Base-by-base conservation (phyloP, 2,113 vertebrate genomes). In the Pseudorasbora parva region DNA sequence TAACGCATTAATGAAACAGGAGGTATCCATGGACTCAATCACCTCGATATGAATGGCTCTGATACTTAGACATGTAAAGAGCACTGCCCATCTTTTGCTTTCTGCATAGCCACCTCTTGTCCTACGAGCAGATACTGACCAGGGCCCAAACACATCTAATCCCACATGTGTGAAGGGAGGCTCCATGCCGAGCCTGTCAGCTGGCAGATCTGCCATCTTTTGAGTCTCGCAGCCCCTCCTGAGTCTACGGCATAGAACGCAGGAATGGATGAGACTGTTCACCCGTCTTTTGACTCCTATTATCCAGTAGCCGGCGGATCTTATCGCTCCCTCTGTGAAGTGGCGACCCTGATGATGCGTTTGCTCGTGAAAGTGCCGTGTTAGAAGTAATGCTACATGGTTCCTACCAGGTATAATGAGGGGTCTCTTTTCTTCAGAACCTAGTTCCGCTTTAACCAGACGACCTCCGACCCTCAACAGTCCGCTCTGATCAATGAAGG, bases 341-440 rank as follows among this genome's bases (percentile, higher is more conserved):
- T 57, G 21, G 8, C 0, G 56, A n/a, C 21, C 56, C 21, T 57
- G 21, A n/a, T n/a, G 54, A n/a, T 57, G 54, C 2, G 8, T n/a
- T 57, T n/a, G 54, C 54, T 57, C 54, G 9, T 57, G 54, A 56
- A 56, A n/a, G 17, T n/a, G 54, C 9, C 0, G 1, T 51, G 2
- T 33, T 14, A 78, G 19, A 12, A 85, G 54, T 19, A 23, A 33
- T 15, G 76, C 68, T 33, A 80, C 41, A 45, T 85, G 51, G 43
- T 60, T 30, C 1, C 41, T 25, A 21, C 54, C 75, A 8, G 33
- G 66, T 11, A 64, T 59, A 19, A 80, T 60, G 17, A 78, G 25
- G 0, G 82, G n/a, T 12, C 47, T 71, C 72, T 76, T 83, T 45
- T 71, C 82, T 30, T 78, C 64, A 47, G 33, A 27, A 6, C n/a